Conservation (phyloP, 2,888 invertebrate genomes). For the Barypeithes pellucidus region DNA sequence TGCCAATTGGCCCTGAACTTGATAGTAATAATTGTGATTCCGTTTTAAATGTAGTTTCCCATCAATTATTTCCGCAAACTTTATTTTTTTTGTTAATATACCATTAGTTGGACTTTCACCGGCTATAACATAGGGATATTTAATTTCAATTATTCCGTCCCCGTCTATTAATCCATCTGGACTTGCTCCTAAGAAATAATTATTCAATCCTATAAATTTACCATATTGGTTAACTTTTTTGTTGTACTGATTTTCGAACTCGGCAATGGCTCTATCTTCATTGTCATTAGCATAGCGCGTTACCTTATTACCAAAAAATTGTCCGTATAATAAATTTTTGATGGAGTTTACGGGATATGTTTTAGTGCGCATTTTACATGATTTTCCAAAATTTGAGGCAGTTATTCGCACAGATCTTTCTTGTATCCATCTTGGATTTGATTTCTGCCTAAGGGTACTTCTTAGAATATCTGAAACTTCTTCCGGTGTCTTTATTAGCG, state of each 20-base stretch:
- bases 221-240: conserved; percentile 11
- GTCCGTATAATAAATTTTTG: conserved; percentile 34
- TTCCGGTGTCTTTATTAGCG: conserved; percentile 12
- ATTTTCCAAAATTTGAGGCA: conserved; percentile 44
- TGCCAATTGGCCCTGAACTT: too few relatives aligned
- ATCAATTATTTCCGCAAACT: too few relatives aligned
- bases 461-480: neutral
- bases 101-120: too few relatives aligned
- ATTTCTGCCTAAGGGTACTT: conserved; percentile 8
- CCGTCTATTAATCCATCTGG: too few relatives aligned
- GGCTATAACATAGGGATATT: too few relatives aligned
- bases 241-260: conserved; percentile 14
- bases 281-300: conserved; percentile 32
- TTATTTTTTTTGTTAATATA: too few relatives aligned
- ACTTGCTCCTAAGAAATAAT: too few relatives aligned
- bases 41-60: too few relatives aligned
- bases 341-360: conserved; percentile 18
- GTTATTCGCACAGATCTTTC: conserved; percentile 25
- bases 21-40: too few relatives aligned
- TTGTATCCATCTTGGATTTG: neutral
- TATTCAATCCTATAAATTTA: neutral
- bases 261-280: conserved; percentile 38
- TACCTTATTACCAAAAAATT: conserved; percentile 35
- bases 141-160: too few relatives aligned
- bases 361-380: conserved; percentile 41